A percentile compares a stretch with the other conserved stretches of the same genome.
Conservation (phyloP, 2,113 vertebrate genomes). For the Anhinga rufa region DNA sequence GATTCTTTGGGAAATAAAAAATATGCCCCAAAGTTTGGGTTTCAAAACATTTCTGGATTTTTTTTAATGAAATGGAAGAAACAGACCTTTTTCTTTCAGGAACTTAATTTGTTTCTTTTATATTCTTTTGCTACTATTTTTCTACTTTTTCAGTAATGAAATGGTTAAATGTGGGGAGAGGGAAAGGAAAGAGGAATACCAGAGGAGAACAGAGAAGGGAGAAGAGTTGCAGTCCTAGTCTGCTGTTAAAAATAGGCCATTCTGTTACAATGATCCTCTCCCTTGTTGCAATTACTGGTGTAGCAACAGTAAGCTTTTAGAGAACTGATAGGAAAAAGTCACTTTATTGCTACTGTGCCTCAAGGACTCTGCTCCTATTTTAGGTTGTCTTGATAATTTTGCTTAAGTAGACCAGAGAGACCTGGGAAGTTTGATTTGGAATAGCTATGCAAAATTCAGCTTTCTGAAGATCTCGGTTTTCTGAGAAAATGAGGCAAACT, state of each 20-base stretch:
- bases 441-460: not conserved
- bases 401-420: not conserved
- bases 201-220: not conserved
- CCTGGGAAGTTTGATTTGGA: not conserved
- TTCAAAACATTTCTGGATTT: not conserved
- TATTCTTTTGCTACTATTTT: not conserved
- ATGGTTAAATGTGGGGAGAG: not conserved
- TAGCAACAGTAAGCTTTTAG: not conserved
- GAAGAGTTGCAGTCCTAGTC: not conserved
- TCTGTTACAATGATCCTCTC: not conserved
- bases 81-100: not conserved
- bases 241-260: conserved; percentile 32
- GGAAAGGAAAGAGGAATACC: not conserved
- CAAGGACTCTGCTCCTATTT: conserved; percentile 25
- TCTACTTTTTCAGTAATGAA: not conserved
- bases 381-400: not conserved
- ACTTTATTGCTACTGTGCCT: not conserved
- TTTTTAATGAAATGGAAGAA: not conserved
- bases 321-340: not conserved
- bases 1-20: not conserved
- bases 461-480: not conserved
- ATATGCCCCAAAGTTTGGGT: not conserved
- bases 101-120: not conserved
- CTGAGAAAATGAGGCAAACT: not conserved
- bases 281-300: not conserved